A percentile compares a stretch with the other conserved stretches of the same genome.
Evolutionary conservation across 92 coral and sea anemone species (phyloP).

Genomic region (Pocillopora meandrina): DNA sequence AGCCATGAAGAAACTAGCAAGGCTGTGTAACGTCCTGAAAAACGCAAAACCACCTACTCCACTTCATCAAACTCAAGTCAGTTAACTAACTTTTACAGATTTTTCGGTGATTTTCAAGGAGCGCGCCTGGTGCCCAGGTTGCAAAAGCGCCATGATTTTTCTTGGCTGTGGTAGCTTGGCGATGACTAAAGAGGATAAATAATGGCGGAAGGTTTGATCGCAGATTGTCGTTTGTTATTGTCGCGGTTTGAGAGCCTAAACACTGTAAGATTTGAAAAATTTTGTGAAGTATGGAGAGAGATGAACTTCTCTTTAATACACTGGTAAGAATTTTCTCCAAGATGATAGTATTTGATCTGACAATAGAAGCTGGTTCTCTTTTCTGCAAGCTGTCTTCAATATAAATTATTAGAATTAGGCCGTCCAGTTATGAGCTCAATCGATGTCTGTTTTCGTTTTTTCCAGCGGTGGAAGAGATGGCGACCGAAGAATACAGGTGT

Average conservation of each 20-base stretch:
- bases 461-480: constrained; percentile 74
- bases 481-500: constrained; percentile 73
- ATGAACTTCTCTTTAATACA: constrained; percentile 93
- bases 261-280: constrained; percentile 87
- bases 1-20: too few species aligned
- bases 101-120: too few species aligned
- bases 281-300: constrained; percentile 94
- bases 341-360: background rate
- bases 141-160: background rate
- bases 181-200: background rate
- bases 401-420: background rate
- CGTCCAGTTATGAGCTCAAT: background rate
- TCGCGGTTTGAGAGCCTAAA: constrained; percentile 90
- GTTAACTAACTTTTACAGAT: too few species aligned
- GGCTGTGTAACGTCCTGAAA: too few species aligned
- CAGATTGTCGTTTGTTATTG: constrained; percentile 89
- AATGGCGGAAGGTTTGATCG: constrained; percentile 95
- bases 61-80: too few species aligned
- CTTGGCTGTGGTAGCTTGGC: background rate
- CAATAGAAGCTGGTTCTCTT: background rate
- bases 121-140: constrained; percentile 7
- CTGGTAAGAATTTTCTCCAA: constrained; percentile 59
- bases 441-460: constrained; percentile 3
- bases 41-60: too few species aligned
- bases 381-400: background rate